These are phyloP conservation scores for Biston stratarius DNA, from an alignment of 2,888 invertebrate genomes.

Conservation along the genomic window DNA sequence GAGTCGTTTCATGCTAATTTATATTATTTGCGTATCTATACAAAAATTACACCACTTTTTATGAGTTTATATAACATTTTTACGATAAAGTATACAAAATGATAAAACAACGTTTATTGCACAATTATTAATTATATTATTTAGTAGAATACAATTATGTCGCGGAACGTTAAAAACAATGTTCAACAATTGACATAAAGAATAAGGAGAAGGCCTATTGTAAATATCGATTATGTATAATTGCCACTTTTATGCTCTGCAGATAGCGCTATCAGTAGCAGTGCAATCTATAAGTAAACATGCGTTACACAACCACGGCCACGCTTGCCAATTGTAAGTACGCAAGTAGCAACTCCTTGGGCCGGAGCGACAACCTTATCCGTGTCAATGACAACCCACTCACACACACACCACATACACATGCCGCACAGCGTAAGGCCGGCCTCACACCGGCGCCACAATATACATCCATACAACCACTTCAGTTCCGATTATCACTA, in stretches of 20 bases:
- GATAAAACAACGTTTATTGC: no score
- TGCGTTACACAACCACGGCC: constrained; percentile 20
- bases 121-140: not conserved
- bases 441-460: not conserved
- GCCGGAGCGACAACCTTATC: constrained; percentile 74
- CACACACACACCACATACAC: constrained; percentile 46
- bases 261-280: constrained; percentile 9
- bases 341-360: constrained; percentile 64
- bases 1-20: no score
- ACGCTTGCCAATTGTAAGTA: constrained; percentile 40
- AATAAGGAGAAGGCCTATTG: not conserved
- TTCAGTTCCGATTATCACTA: no score
- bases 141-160: not conserved
- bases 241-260: constrained; percentile 10
- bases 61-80: no score
- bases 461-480: not conserved
- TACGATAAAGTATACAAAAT: no score
- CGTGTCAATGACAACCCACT: constrained; percentile 76
- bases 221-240: not conserved
- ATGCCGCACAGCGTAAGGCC: constrained; percentile 23
- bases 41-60: no score
- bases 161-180: not conserved
- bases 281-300: constrained; percentile 22
- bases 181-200: not conserved
- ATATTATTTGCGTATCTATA: no score